These are phyloP conservation scores for Drosophila birchii DNA, from an alignment of 2,888 invertebrate species.

Conservation along the genomic window DNA sequence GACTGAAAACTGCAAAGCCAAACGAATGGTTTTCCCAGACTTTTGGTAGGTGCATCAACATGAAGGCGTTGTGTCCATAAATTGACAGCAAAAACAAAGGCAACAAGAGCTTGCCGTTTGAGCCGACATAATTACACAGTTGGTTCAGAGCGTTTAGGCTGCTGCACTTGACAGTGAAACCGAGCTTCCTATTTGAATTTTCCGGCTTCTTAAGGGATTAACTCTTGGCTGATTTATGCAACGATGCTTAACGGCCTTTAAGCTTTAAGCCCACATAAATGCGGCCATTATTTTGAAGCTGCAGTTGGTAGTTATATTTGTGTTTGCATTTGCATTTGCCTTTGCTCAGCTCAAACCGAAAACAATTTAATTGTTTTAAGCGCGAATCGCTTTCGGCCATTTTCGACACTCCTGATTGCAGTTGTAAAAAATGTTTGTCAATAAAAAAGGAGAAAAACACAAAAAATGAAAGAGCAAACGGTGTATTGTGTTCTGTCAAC, in stretches of 20 bases:
- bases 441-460: not conserved
- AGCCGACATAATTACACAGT: constrained; percentile 64
- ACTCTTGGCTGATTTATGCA: constrained; percentile 11
- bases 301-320: not conserved
- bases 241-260: constrained; percentile 6
- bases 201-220: constrained; percentile 9
- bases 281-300: constrained; percentile 28
- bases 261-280: constrained; percentile 35
- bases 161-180: constrained; percentile 33
- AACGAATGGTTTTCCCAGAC: constrained; percentile 12
- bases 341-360: constrained; percentile 30
- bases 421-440: constrained; percentile 53
- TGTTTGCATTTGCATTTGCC: constrained; percentile 19
- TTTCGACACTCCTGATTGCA: constrained; percentile 62
- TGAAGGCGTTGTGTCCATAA: constrained; percentile 42
- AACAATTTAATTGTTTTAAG: constrained; percentile 66
- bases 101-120: constrained; percentile 33
- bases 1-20: constrained; percentile 17
- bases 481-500: constrained; percentile 59
- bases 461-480: constrained; percentile 37
- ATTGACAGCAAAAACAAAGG: constrained; percentile 25
- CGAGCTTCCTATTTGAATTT: constrained; percentile 18
- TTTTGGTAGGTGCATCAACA: constrained; percentile 5
- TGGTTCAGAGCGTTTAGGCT: constrained; percentile 10
- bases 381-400: constrained; percentile 50